These are phyloP conservation scores for Tiphia femorata DNA, from an alignment of 2,888 invertebrate species.

Conservation along the genomic window DNA sequence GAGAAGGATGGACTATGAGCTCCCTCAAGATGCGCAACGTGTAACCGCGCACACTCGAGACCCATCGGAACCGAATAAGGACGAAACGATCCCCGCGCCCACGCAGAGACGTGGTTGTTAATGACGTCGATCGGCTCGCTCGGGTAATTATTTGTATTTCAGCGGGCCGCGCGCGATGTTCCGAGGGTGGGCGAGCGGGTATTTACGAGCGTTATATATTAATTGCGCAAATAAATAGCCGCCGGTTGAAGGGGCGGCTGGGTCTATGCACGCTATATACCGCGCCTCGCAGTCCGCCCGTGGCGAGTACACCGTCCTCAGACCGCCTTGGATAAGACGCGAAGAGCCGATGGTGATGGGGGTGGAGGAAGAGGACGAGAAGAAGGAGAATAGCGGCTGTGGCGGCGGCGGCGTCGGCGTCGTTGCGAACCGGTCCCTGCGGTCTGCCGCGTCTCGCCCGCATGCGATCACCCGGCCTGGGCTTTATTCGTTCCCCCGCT, in stretches of 20 bases:
- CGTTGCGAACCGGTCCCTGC: constrained; percentile 53
- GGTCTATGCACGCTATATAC: neutral
- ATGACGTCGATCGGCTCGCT: constrained; percentile 57
- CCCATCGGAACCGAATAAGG: too few species aligned
- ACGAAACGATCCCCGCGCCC: neutral
- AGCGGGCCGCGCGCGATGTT: constrained; percentile 39
- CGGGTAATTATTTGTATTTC: constrained; percentile 62
- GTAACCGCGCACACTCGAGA: too few species aligned
- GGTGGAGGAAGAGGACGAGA: too few species aligned
- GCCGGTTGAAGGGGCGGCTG: constrained; percentile 22
- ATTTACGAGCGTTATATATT: constrained; percentile 68
- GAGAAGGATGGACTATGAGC: too few species aligned
- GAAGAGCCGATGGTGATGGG: too few species aligned
- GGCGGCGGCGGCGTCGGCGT: too few species aligned
- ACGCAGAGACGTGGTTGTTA: constrained; percentile 29
- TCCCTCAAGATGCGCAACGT: too few species aligned
- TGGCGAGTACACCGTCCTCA: too few species aligned
- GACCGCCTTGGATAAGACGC: too few species aligned
- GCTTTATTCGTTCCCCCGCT: constrained; percentile 37
- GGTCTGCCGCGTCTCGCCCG: constrained; percentile 28
- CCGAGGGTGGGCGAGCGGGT: constrained; percentile 48
- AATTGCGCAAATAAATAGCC: constrained; percentile 67
- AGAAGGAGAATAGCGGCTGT: too few species aligned
- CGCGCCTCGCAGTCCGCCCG: neutral
- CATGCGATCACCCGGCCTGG: constrained; percentile 31